Evolutionary conservation across 2,888 invertebrate genomes (phyloP).

Genomic region (Molorchus minor): DNA sequence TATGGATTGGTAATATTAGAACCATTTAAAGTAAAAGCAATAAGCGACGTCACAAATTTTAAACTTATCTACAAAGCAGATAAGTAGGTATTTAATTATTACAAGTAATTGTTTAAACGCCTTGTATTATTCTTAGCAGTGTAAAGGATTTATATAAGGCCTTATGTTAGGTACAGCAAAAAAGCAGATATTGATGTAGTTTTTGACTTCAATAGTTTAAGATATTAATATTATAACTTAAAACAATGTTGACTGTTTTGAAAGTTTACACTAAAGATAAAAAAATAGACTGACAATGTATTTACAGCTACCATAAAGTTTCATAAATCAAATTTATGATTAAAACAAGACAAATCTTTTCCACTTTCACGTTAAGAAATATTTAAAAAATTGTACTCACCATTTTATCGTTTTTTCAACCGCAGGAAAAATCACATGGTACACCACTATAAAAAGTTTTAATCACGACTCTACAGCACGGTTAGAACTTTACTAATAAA

Average conservation of each 20-base stretch:
- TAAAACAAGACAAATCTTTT: neutral
- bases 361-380: too few relatives aligned
- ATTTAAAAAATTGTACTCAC: slow-evolving; percentile 20
- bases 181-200: too few relatives aligned
- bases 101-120: neutral
- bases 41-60: slow-evolving; percentile 7
- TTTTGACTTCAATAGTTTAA: too few relatives aligned
- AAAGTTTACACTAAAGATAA: slow-evolving; percentile 1
- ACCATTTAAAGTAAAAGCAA: slow-evolving; percentile 9
- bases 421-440: slow-evolving; percentile 17
- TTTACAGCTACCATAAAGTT: slow-evolving; percentile 7
- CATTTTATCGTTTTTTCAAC: too few relatives aligned
- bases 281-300: slow-evolving; percentile 10
- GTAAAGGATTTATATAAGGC: too few relatives aligned
- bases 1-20: neutral
- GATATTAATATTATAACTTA: too few relatives aligned
- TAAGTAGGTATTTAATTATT: slow-evolving; percentile 16
- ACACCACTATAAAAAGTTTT: slow-evolving; percentile 18
- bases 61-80: slow-evolving; percentile 10
- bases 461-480: slow-evolving; percentile 31
- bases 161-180: too few relatives aligned
- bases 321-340: slow-evolving; percentile 5
- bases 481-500: slow-evolving; percentile 43
- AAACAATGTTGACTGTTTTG: neutral
- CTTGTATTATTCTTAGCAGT: too few relatives aligned